Conservation (phyloP, 92 coral and sea anemone species). For the Zoanthus sansibaricus region DNA sequence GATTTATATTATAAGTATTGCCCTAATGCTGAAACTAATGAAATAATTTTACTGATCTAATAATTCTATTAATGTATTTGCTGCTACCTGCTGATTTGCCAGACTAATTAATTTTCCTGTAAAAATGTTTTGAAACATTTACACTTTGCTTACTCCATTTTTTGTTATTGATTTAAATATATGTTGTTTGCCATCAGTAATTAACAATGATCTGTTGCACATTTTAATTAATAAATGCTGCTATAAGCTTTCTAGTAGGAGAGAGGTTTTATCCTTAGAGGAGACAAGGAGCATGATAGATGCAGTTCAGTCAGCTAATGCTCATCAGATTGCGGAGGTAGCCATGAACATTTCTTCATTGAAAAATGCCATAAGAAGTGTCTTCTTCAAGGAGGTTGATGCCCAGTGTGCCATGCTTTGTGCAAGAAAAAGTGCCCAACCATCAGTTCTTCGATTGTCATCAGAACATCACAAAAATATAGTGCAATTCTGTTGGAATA, state of each 20-base stretch:
- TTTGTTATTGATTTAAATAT: too few relatives aligned
- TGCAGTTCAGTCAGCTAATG: conserved; percentile 11
- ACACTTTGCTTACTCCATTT: too few relatives aligned
- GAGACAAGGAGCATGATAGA: background rate
- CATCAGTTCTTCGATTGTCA: conserved; percentile 59
- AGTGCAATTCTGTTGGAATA: conserved; percentile 43
- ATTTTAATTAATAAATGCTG: background rate
- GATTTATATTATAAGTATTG: too few relatives aligned
- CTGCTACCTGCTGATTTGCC: too few relatives aligned
- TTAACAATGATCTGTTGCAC: too few relatives aligned
- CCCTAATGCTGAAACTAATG: too few relatives aligned
- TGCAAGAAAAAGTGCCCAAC: conserved; percentile 41
- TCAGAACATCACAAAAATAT: conserved; percentile 27
- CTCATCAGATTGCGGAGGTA: conserved; percentile 40
- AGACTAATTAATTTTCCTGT: too few relatives aligned
- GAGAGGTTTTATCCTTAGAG: conserved; percentile 26
- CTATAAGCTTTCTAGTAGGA: conserved; percentile 29
- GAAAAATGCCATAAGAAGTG: conserved; percentile 35
- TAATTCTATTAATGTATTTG: too few relatives aligned
- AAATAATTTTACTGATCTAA: too few relatives aligned
- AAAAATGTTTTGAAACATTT: too few relatives aligned
- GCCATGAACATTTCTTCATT: conserved; percentile 36
- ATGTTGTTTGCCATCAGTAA: too few relatives aligned
- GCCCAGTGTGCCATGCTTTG: conserved; percentile 44
- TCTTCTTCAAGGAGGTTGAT: conserved; percentile 35